phyloP scores from a whole-genome alignment of 2,888 invertebrate species.

The Heliconius ismenius region DNA sequence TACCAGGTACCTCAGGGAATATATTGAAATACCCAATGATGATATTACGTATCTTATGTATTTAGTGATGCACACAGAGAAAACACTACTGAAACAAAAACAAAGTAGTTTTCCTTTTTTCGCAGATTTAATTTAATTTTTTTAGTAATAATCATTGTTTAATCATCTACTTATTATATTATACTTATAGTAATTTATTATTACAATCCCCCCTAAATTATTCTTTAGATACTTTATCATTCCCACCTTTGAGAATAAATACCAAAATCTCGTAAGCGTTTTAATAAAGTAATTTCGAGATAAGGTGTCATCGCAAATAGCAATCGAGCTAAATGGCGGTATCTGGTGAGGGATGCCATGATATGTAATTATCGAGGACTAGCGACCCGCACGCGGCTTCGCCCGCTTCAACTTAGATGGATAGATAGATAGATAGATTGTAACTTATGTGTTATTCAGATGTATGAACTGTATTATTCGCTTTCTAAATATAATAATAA shows the following conservation, averaged over 20 bases:
- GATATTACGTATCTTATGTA: too few species aligned
- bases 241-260: slow-evolving; percentile 17
- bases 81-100: too few species aligned
- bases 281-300: slow-evolving; percentile 38
- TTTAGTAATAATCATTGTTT: background rate
- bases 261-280: slow-evolving; percentile 26
- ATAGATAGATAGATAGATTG: too few species aligned
- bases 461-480: too few species aligned
- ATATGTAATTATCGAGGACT: background rate
- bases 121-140: background rate
- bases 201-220: slow-evolving; percentile 12
- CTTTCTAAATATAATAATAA: too few species aligned
- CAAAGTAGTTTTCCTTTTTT: too few species aligned
- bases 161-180: background rate
- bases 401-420: too few species aligned
- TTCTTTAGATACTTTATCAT: slow-evolving; percentile 20
- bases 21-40: too few species aligned
- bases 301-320: slow-evolving; percentile 40
- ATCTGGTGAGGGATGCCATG: slow-evolving; percentile 21
- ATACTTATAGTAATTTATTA: background rate
- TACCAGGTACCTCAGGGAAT: too few species aligned
- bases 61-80: too few species aligned
- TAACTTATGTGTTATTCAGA: too few species aligned
- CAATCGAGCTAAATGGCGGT: slow-evolving; percentile 35
- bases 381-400: too few species aligned